Evolutionary conservation across 2,888 invertebrate genomes (phyloP).

Genomic region (Urechis unicinctus): DNA sequence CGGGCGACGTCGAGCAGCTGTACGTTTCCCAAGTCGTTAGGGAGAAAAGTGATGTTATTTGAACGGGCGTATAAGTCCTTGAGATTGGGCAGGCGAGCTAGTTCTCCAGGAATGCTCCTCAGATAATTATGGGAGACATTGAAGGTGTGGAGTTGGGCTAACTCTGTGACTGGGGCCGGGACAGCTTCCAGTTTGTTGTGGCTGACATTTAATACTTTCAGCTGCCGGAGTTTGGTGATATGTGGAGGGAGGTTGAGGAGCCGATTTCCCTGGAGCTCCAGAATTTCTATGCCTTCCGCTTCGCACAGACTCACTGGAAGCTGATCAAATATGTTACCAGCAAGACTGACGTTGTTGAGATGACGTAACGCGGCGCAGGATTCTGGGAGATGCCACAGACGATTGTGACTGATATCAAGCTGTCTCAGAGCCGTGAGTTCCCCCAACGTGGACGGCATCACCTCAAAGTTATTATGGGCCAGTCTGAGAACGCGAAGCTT

Average conservation of each 20-base stretch:
- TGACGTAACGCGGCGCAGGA: conserved; percentile 29
- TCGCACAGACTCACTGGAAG: conserved; percentile 20
- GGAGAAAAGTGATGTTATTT: conserved; percentile 20
- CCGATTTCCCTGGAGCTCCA: conserved; percentile 27
- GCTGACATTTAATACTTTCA: conserved; percentile 37
- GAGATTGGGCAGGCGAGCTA: conserved; percentile 26
- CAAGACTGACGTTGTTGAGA: conserved; percentile 30
- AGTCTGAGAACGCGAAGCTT: conserved; percentile 13
- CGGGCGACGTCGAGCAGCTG: conserved; percentile 35
- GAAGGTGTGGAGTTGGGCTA: conserved; percentile 32
- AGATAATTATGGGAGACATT: conserved; percentile 41
- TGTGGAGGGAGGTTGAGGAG: conserved; percentile 35
- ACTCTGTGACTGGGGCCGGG: conserved; percentile 28
- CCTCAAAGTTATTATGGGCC: conserved; percentile 34
- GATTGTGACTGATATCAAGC: conserved; percentile 40
- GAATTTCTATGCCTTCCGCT: conserved; percentile 15
- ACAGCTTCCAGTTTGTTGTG: conserved; percentile 35
- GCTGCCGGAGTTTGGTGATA: conserved; percentile 30
- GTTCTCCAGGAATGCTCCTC: conserved; percentile 26
- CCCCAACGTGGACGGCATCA: conserved; percentile 39
- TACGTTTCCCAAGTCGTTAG: conserved; percentile 27
- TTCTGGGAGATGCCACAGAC: conserved; percentile 41
- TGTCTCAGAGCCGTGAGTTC: conserved; percentile 28
- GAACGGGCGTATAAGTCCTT: conserved; percentile 26
- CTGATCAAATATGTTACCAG: conserved; percentile 41